Conservation (phyloP, 2,797 vertebrate genomes). For the Platalea minor region DNA sequence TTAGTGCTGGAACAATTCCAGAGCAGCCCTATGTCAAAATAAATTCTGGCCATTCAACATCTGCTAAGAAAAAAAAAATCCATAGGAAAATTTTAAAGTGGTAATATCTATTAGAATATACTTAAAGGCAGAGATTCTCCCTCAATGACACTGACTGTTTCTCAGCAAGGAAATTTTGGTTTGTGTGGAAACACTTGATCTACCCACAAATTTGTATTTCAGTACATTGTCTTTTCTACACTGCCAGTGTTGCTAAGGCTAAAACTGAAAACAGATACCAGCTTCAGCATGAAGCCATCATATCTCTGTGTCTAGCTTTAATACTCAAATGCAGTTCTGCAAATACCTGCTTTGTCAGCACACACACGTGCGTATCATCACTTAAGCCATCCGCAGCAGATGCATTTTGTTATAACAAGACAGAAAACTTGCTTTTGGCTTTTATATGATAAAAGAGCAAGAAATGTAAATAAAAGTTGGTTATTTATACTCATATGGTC, state of each 20-base stretch:
- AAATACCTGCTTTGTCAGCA: neutral
- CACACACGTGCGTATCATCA: neutral
- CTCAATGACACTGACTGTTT: neutral
- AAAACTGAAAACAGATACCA: neutral
- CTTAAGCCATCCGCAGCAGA: neutral
- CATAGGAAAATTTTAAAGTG: neutral
- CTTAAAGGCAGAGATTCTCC: neutral
- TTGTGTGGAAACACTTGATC: neutral
- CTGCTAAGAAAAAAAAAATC: neutral
- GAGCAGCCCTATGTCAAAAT: neutral
- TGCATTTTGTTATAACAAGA: neutral
- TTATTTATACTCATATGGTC: neutral
- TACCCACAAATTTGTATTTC: neutral
- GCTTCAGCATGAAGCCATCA: neutral
- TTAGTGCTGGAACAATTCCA: conserved; percentile 18
- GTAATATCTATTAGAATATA: neutral
- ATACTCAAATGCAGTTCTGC: neutral
- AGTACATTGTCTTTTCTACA: neutral
- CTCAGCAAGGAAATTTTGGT: neutral
- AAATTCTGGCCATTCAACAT: neutral
- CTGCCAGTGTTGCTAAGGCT: neutral
- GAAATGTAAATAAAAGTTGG: neutral
- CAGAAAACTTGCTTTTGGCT: neutral
- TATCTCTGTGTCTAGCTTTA: neutral
- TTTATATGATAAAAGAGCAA: neutral